A percentile compares a stretch with the other conserved stretches of the same genome.
phyloP scores from a whole-genome alignment of 1,140 invertebrate genomes.

The Lycorma delicatula region DNA sequence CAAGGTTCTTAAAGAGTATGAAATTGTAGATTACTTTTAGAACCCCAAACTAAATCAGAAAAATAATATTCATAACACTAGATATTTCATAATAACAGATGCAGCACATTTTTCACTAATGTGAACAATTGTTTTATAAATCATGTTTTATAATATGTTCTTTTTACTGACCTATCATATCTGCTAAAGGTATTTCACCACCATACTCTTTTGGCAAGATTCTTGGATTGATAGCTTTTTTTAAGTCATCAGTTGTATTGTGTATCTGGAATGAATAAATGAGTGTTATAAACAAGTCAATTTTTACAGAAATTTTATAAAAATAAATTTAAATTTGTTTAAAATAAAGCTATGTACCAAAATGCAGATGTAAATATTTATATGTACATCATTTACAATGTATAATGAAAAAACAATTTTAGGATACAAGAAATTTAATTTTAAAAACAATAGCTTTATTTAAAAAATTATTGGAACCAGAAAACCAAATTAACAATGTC shows the following conservation, averaged over 20 bases:
- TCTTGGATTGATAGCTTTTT: conserved; percentile 55
- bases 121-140: background rate
- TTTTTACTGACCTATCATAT: conserved; percentile 54
- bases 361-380: too few relatives aligned
- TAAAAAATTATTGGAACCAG: too few relatives aligned
- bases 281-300: too few relatives aligned
- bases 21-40: background rate
- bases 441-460: too few relatives aligned
- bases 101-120: background rate
- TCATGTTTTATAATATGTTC: background rate
- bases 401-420: too few relatives aligned
- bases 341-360: too few relatives aligned
- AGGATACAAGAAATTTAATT: too few relatives aligned
- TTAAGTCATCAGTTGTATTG: conserved; percentile 56
- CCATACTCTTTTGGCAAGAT: conserved; percentile 81
- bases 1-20: background rate
- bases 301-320: too few relatives aligned
- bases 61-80: background rate
- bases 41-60: background rate
- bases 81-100: background rate
- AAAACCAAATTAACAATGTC: too few relatives aligned
- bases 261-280: conserved; percentile 49
- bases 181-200: conserved; percentile 61
- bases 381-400: too few relatives aligned
- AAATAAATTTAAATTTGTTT: too few relatives aligned